A percentile compares a stretch with the other conserved stretches of the same genome.
Conservation (phyloP, 2,888 invertebrate species). For the Polydesmus complanatus region DNA sequence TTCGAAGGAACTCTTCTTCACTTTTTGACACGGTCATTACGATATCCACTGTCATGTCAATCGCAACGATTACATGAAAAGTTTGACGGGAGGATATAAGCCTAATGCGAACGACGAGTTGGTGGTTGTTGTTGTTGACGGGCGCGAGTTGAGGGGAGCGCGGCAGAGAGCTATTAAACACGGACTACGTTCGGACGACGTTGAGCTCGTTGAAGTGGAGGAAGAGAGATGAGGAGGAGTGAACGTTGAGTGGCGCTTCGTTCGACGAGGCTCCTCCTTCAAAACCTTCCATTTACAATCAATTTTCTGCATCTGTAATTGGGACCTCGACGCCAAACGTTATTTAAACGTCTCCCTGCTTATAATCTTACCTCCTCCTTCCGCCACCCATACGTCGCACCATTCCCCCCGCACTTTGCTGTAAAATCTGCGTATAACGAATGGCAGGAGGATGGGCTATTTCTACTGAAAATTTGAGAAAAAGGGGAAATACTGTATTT, state of each 20-base stretch:
- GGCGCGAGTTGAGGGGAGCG: background rate
- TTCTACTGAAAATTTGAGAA: too few species aligned
- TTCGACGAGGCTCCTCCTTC: background rate
- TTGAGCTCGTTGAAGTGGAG: too few species aligned
- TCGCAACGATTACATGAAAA: too few species aligned
- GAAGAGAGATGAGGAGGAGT: background rate
- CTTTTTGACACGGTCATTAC: conserved; percentile 8
- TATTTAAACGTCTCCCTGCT: background rate
- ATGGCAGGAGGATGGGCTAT: background rate
- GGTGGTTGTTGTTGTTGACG: too few species aligned
- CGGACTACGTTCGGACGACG: too few species aligned
- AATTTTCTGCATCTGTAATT: background rate
- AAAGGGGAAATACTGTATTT: too few species aligned
- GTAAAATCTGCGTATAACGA: background rate
- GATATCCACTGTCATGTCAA: conserved; percentile 7
- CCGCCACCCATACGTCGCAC: too few species aligned
- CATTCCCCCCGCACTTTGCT: too few species aligned
- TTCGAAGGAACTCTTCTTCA: background rate
- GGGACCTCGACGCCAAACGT: background rate
- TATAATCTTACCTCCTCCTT: too few species aligned
- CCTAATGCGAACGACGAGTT: too few species aligned
- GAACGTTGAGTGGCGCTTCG: background rate
- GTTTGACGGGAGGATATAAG: too few species aligned
- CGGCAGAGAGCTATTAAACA: background rate
- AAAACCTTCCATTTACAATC: background rate